phyloP scores from a whole-genome alignment of 2,113 vertebrate genomes.

The Cariama cristata region DNA sequence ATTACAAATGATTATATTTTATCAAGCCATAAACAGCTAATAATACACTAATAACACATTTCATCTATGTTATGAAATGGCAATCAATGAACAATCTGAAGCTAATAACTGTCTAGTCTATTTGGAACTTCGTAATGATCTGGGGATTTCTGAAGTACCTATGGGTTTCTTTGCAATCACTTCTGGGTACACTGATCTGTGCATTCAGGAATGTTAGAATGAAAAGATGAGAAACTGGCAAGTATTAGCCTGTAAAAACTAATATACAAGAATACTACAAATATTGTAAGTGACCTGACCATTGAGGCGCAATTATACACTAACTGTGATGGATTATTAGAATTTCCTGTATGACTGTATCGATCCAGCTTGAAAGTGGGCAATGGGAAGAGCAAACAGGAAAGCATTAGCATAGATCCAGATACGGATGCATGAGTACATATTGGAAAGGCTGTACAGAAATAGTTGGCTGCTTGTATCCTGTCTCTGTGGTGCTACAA shows the following conservation, averaged over 20 bases:
- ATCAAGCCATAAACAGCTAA: not conserved
- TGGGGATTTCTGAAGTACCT: not conserved
- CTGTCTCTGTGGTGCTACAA: not conserved
- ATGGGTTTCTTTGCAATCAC: not conserved
- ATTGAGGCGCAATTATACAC: not conserved
- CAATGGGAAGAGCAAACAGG: not conserved
- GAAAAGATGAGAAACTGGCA: not conserved
- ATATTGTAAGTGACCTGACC: not conserved
- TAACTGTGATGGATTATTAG: not conserved
- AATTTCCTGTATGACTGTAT: not conserved
- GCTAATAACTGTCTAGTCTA: not conserved
- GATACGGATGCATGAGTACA: rapidly evolving
- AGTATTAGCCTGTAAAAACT: not conserved
- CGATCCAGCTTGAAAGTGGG: not conserved
- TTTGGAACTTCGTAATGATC: not conserved
- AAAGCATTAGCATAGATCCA: not conserved
- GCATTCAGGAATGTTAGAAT: not conserved
- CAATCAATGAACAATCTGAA: not conserved
- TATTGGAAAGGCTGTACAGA: not conserved
- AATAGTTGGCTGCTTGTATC: not conserved
- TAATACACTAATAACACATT: not conserved
- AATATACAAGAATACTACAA: not conserved
- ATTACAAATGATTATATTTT: not conserved
- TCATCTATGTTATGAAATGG: not conserved
- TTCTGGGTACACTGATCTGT: not conserved